phyloP scores from a whole-genome alignment of 2,113 vertebrate genomes.

The Tupaia chinensis region DNA sequence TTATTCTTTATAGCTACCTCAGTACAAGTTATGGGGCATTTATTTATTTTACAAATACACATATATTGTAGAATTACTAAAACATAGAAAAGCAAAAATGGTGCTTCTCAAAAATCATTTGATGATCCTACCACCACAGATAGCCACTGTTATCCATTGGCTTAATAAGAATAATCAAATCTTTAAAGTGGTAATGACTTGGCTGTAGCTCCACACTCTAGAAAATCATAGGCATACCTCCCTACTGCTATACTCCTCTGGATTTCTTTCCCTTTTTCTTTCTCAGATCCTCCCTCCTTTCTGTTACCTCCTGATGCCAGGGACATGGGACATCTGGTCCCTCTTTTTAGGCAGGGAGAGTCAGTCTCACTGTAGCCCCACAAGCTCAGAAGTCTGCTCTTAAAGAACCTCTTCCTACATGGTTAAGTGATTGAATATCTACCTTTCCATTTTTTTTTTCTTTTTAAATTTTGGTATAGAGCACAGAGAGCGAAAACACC shows the following conservation, averaged over 20 bases:
- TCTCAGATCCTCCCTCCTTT: neutral
- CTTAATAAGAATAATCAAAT: neutral
- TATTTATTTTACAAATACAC: neutral
- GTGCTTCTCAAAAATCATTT: neutral
- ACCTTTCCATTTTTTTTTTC: no score
- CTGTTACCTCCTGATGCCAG: neutral
- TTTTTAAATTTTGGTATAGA: no score
- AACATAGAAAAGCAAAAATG: neutral
- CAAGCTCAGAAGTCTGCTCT: neutral
- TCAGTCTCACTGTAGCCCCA: neutral
- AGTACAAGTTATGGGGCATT: neutral
- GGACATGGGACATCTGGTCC: neutral
- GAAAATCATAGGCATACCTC: neutral
- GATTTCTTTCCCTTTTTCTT: neutral
- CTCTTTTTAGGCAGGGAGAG: neutral
- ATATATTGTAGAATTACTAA: neutral
- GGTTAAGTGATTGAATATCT: neutral
- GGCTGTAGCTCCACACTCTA: neutral
- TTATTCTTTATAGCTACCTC: neutral
- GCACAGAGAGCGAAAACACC: no score
- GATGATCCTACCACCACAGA: neutral
- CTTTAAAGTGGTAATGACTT: neutral
- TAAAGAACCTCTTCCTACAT: neutral
- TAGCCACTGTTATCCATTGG: neutral
- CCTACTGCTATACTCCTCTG: neutral